Evolutionary conservation across 2,888 invertebrate species (phyloP), one percentile per base, ranked within the genome.

Genomic region (Seira sanloemensis): DNA sequence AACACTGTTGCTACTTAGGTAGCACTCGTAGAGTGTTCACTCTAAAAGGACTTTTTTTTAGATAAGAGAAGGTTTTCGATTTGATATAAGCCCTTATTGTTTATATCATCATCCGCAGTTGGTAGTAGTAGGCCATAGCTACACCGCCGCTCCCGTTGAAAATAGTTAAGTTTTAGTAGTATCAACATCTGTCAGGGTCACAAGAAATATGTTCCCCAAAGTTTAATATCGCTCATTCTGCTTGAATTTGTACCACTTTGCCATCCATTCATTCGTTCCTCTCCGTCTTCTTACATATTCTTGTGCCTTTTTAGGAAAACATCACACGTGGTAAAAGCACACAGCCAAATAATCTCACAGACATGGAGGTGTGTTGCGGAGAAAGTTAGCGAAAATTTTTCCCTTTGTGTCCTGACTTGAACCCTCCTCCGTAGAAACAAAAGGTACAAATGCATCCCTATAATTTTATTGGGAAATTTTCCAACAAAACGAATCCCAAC

Each of bases 201-300:
- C 69, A 81, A 81, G 81, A 81, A 81, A 81, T 81, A 81, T 81
- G 81, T 81, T 81, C 75, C 81, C 81, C 69, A 80, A 81, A 81
- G 81, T 81, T 81, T 81, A 81, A 81, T 81, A 81, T 75, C 81
- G n/a, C 81, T 81, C 81, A 81, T 81, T 81, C 81, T 69, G 58
- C 75, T 75, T 75, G 75, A 81, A 81, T 81, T 81, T 81, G 81
- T 75, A 81, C 81, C 75, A 81, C 75, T 81, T 81, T 81, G 75
- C 81, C 75, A 81, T 75, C 81, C 81, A 81, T 81, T 81, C 81
- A 81, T 81, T 50, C 81, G 75, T 68, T 69, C 74, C 5, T 62
- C 26, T 66, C n/a, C 77, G 1, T 67, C 67, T 67, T 67, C 26
- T 67, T 18, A 27, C 23, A 25, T 46, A 69, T 4, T 18, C 65